Evolutionary conservation across 2,113 vertebrate species (phyloP).

Genomic region (Thalassoma bifasciatum): DNA sequence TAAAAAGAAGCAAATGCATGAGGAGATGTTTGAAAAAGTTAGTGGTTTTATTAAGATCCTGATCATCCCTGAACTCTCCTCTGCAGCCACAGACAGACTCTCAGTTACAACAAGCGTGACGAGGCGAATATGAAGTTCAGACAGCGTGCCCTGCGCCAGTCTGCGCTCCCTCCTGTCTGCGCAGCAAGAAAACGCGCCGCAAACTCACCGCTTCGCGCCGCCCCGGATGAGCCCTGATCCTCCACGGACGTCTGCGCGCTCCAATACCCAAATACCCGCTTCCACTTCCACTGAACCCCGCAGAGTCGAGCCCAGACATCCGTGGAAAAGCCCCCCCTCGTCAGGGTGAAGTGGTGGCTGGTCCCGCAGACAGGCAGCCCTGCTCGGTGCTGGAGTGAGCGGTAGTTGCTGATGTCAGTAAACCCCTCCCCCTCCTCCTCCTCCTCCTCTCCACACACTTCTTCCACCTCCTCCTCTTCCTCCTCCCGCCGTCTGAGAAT

Average conservation of each 20-base stretch:
- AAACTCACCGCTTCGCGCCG: constrained; percentile 71
- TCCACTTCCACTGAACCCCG: neutral
- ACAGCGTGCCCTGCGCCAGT: constrained; percentile 48
- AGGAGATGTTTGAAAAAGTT: no score
- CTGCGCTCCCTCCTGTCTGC: constrained; percentile 6
- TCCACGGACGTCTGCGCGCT: neutral
- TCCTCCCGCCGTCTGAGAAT: constrained; percentile 50
- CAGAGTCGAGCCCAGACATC: constrained; percentile 30
- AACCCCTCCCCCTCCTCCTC: constrained; percentile 68
- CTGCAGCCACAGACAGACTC: neutral
- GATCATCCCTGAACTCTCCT: no score
- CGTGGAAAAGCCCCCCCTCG: constrained; percentile 27
- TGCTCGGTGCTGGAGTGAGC: constrained; percentile 54
- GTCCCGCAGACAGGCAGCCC: constrained; percentile 60
- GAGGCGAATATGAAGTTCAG: constrained; percentile 67
- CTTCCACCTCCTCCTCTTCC: constrained; percentile 59
- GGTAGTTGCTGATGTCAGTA: constrained; percentile 73
- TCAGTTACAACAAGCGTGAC: constrained; percentile 51
- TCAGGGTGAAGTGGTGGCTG: constrained; percentile 57
- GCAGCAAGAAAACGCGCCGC: constrained; percentile 15
- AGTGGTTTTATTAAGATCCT: no score
- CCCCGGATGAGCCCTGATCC: constrained; percentile 1
- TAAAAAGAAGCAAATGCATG: neutral
- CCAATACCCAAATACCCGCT: constrained; percentile 8
- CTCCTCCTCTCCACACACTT: constrained; percentile 25